A percentile compares a stretch with the other conserved stretches of the same genome.
These are phyloP conservation scores for Daktulosphaira vitifoliae DNA, from an alignment of 1,140 invertebrate species.

Conservation along the genomic window DNA sequence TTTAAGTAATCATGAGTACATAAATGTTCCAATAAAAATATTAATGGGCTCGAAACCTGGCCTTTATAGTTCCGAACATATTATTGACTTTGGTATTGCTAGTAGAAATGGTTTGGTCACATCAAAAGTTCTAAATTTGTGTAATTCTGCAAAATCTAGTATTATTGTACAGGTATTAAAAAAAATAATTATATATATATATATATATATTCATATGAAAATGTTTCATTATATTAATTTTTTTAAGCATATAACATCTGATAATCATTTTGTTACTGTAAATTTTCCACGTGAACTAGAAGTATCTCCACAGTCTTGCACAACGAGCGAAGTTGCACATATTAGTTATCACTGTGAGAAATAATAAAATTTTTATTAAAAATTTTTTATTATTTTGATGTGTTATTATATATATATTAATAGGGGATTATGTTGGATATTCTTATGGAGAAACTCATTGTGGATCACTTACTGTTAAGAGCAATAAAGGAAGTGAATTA, in stretches of 20 bases:
- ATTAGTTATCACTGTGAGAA: conserved; percentile 21
- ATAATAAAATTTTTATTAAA: too few relatives aligned
- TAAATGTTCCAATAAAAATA: conserved; percentile 25
- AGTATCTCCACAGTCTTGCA: conserved; percentile 23
- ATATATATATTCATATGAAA: not conserved
- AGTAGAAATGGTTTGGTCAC: conserved; percentile 28
- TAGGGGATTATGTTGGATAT: conserved; percentile 28
- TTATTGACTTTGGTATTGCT: conserved; percentile 24
- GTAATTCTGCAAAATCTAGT: conserved; percentile 25
- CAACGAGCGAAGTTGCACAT: conserved; percentile 20
- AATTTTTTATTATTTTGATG: too few relatives aligned
- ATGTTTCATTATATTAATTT: not conserved
- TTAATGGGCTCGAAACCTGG: conserved; percentile 27
- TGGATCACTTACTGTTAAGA: conserved; percentile 13
- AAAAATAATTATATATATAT: not conserved
- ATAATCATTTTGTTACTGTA: conserved; percentile 24
- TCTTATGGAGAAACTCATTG: conserved; percentile 25
- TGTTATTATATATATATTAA: too few relatives aligned
- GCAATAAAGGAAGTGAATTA: conserved; percentile 21
- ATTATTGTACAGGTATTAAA: conserved; percentile 25
- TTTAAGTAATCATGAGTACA: conserved; percentile 25
- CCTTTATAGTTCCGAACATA: conserved; percentile 23
- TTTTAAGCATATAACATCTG: conserved; percentile 25
- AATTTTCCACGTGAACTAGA: conserved; percentile 21
- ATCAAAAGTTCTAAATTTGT: conserved; percentile 21